Percentiles rank a stretch among this genome's conserved stretches.
Evolutionary conservation across 53 echinoderm and acorn worm genomes (phyloP).

Genomic region (Holothuria leucospilota): DNA sequence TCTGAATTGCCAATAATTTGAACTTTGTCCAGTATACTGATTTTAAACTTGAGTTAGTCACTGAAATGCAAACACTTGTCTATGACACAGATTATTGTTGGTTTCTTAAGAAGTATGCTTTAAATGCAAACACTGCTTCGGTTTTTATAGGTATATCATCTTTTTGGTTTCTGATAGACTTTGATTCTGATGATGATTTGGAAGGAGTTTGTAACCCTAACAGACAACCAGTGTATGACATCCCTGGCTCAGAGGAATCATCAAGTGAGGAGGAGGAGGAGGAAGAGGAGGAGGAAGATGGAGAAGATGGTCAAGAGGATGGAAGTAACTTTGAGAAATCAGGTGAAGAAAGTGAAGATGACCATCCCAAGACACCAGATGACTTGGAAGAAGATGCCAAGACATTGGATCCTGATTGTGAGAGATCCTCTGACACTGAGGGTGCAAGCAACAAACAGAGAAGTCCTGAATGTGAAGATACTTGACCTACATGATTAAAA

Average conservation of each 20-base stretch:
- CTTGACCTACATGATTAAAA: too few relatives aligned
- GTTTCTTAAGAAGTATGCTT: too few relatives aligned
- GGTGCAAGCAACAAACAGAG: too few relatives aligned
- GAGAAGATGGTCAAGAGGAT: conserved; percentile 8
- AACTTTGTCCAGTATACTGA: too few relatives aligned
- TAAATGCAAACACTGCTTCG: too few relatives aligned
- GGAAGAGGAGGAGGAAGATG: background rate
- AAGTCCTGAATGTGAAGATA: too few relatives aligned
- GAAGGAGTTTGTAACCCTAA: conserved; percentile 74
- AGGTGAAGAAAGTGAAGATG: background rate
- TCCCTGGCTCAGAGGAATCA: conserved; percentile 65
- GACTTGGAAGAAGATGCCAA: background rate
- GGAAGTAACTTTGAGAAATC: background rate
- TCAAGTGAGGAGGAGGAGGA: conserved; percentile 45
- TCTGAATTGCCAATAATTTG: too few relatives aligned
- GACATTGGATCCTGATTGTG: background rate
- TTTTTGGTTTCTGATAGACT: background rate
- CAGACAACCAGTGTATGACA: conserved; percentile 70
- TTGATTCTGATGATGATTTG: conserved; percentile 43
- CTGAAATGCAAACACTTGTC: too few relatives aligned
- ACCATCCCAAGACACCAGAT: background rate
- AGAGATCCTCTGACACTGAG: too few relatives aligned
- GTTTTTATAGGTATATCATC: too few relatives aligned
- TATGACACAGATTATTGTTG: too few relatives aligned
- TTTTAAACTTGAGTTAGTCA: too few relatives aligned